Percentiles rank a stretch among this genome's conserved stretches.
Conservation (phyloP, 2,888 invertebrate genomes). For the Dryobotodes eremita region DNA sequence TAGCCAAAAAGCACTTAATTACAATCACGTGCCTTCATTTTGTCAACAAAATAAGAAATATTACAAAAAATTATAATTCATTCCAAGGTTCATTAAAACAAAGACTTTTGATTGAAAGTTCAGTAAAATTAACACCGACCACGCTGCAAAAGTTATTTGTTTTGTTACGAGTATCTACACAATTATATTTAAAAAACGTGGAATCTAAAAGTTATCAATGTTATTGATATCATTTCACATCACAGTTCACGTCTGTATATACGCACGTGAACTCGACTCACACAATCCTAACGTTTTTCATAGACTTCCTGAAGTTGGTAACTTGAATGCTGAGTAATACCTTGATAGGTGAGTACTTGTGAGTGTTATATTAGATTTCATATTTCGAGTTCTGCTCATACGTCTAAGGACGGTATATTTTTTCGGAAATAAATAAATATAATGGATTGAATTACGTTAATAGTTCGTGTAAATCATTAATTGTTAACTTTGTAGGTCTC, state of each 20-base stretch:
- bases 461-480: not conserved
- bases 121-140: not conserved
- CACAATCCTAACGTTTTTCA: too few relatives aligned
- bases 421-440: not conserved
- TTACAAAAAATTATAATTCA: constrained; percentile 8
- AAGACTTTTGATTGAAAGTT: constrained; percentile 1
- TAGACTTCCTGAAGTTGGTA: not conserved
- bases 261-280: too few relatives aligned
- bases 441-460: not conserved
- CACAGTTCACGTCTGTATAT: not conserved
- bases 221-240: too few relatives aligned
- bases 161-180: not conserved
- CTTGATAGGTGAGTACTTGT: not conserved
- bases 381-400: not conserved
- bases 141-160: not conserved
- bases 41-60: not conserved
- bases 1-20: not conserved
- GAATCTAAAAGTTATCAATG: not conserved
- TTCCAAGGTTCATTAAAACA: not conserved
- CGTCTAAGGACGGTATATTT: not conserved
- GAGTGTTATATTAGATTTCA: not conserved
- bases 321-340: not conserved
- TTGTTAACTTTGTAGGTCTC: not conserved
- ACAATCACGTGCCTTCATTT: not conserved
- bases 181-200: not conserved